These are phyloP conservation scores for Leiothrix lutea DNA, from an alignment of 2,113 vertebrate genomes.

Conservation along the genomic window DNA sequence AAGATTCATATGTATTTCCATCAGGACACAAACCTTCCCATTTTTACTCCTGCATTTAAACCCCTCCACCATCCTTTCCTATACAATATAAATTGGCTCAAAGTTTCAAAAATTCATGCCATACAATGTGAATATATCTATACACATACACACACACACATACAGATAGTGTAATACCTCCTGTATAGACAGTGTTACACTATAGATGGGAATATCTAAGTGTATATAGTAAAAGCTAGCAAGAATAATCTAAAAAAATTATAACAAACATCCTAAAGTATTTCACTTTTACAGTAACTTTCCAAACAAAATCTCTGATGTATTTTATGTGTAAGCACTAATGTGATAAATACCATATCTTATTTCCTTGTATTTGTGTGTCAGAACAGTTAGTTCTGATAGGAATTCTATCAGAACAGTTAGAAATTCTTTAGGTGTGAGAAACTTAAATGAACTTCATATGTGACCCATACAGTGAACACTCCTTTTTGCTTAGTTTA, in stretches of 20 bases:
- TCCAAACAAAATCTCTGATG: neutral
- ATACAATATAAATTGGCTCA: neutral
- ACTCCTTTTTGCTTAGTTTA: neutral
- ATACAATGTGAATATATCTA: too few relatives aligned
- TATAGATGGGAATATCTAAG: neutral
- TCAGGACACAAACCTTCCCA: neutral
- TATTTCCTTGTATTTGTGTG: neutral
- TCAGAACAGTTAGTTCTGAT: neutral
- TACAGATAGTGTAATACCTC: neutral
- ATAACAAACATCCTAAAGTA: neutral
- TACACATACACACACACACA: fast-evolving
- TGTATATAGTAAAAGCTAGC: neutral
- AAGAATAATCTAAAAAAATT: neutral
- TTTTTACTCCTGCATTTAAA: neutral
- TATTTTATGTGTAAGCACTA: neutral
- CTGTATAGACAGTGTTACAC: neutral
- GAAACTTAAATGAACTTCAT: neutral
- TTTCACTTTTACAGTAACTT: neutral
- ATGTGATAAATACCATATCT: neutral
- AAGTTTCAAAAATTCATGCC: neutral
- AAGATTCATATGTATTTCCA: neutral
- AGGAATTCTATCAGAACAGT: neutral
- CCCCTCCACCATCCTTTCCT: neutral
- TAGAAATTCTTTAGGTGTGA: neutral
- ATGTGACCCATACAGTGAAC: neutral